phyloP scores from a whole-genome alignment of 2,888 invertebrate species.

The Dorcus hopei region DNA sequence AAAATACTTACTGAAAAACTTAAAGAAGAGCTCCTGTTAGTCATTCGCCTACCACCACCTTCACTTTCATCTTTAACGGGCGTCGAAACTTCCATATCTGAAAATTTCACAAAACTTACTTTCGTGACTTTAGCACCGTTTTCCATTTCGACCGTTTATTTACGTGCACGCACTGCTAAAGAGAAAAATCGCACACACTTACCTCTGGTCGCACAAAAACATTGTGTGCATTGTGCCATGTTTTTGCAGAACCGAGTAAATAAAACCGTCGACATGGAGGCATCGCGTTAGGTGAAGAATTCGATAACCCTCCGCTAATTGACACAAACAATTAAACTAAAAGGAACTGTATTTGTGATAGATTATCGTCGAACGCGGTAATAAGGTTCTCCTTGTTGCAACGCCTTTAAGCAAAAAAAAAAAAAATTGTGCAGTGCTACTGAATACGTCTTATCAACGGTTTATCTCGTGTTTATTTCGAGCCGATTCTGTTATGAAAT shows the following conservation, averaged over 20 bases:
- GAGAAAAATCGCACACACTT: background rate
- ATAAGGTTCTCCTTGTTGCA: no score
- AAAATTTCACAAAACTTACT: slow-evolving; percentile 2
- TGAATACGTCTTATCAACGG: no score
- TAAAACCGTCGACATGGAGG: no score
- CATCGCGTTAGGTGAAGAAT: no score
- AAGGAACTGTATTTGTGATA: no score
- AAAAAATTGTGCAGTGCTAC: no score
- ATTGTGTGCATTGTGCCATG: background rate
- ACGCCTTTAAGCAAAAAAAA: no score
- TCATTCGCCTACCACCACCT: slow-evolving; percentile 4
- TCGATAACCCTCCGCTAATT: no score
- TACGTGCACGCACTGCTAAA: background rate
- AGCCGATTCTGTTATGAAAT: no score
- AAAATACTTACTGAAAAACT: slow-evolving; percentile 22
- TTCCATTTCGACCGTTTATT: background rate
- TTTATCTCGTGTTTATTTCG: no score
- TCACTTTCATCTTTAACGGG: slow-evolving; percentile 15
- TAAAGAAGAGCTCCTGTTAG: slow-evolving; percentile 16
- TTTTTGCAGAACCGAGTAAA: background rate
- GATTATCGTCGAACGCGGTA: no score
- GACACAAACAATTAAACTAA: no score
- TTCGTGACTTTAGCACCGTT: background rate
- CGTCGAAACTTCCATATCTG: slow-evolving; percentile 21
- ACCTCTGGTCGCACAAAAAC: background rate